A percentile compares a stretch with the other conserved stretches of the same genome.
These are phyloP conservation scores for Mola mola DNA, from an alignment of 2,113 vertebrate genomes.

Conservation along the genomic window DNA sequence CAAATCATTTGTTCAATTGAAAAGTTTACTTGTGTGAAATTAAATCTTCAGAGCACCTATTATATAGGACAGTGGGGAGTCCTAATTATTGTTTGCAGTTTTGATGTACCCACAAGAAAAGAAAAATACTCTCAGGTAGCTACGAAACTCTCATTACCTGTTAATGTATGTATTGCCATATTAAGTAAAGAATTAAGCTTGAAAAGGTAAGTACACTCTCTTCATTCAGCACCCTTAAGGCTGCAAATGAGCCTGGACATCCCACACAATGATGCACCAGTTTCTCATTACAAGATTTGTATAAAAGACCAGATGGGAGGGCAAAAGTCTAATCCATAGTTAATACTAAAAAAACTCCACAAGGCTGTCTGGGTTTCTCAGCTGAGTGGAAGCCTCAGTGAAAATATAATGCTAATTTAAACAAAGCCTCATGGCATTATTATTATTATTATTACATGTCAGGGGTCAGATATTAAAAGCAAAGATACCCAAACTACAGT, in stretches of 20 bases:
- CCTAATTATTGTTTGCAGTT: background rate
- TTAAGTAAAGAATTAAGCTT: no score
- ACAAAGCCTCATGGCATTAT: slow-evolving; percentile 46
- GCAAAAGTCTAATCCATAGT: slow-evolving; percentile 63
- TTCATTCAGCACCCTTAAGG: no score
- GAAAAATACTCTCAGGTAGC: slow-evolving; percentile 22
- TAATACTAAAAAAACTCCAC: slow-evolving; percentile 68
- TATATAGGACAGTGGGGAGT: slow-evolving; percentile 9
- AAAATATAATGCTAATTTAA: slow-evolving; percentile 64
- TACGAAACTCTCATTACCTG: no score
- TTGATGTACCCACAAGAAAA: background rate
- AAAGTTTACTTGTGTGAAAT: no score
- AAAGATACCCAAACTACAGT: no score
- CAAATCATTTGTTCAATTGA: no score
- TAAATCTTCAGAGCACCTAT: slow-evolving; percentile 8
- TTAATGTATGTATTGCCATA: no score
- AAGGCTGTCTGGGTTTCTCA: slow-evolving; percentile 49
- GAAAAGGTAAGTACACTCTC: no score
- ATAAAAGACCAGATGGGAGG: slow-evolving; percentile 61
- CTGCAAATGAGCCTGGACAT: slow-evolving; percentile 37
- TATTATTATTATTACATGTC: slow-evolving; percentile 45
- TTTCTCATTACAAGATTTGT: slow-evolving; percentile 63
- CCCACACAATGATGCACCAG: slow-evolving; percentile 15
- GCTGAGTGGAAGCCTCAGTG: slow-evolving; percentile 54
- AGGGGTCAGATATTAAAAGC: slow-evolving; percentile 30